A percentile compares a stretch with the other conserved stretches of the same genome.
Conservation (phyloP, 2,797 vertebrate genomes). For the Chaunax sp. region DNA sequence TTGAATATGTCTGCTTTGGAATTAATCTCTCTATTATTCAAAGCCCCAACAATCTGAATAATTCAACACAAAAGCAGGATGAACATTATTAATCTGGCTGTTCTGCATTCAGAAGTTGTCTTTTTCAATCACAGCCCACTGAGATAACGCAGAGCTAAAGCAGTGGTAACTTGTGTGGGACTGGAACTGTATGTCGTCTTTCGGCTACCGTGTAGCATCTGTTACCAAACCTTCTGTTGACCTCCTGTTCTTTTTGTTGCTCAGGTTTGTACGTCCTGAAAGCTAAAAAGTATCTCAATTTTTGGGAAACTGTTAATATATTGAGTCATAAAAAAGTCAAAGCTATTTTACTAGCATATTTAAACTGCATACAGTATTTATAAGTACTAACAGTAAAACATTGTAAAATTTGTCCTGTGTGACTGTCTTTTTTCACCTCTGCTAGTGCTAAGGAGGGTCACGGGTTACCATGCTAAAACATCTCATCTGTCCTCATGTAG, state of each 20-base stretch:
- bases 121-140: slow-evolving; percentile 18
- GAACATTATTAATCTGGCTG: slow-evolving; percentile 44
- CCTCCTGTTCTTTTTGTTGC: slow-evolving; percentile 69
- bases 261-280: slow-evolving; percentile 81
- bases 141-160: not conserved
- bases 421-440: slow-evolving; percentile 6
- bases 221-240: slow-evolving; percentile 66
- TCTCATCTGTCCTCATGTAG: not conserved
- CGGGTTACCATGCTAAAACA: not conserved
- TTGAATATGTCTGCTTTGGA: slow-evolving; percentile 34
- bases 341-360: slow-evolving; percentile 93
- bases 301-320: slow-evolving; percentile 81
- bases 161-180: slow-evolving; percentile 41
- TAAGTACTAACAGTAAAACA: slow-evolving; percentile 85
- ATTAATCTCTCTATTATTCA: slow-evolving; percentile 43
- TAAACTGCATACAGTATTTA: slow-evolving; percentile 91
- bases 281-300: slow-evolving; percentile 76
- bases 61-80: slow-evolving; percentile 47
- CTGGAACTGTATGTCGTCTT: slow-evolving; percentile 41
- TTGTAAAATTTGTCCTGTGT: slow-evolving; percentile 27
- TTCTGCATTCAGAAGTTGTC: slow-evolving; percentile 29
- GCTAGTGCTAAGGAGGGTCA: not conserved
- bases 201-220: slow-evolving; percentile 89
- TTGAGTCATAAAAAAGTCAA: slow-evolving; percentile 79
- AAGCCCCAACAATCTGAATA: slow-evolving; percentile 37